Percentiles rank a stretch among this genome's conserved stretches.
Conservation (phyloP, 1,140 invertebrate genomes). For the Saccostrea cuccullata region DNA sequence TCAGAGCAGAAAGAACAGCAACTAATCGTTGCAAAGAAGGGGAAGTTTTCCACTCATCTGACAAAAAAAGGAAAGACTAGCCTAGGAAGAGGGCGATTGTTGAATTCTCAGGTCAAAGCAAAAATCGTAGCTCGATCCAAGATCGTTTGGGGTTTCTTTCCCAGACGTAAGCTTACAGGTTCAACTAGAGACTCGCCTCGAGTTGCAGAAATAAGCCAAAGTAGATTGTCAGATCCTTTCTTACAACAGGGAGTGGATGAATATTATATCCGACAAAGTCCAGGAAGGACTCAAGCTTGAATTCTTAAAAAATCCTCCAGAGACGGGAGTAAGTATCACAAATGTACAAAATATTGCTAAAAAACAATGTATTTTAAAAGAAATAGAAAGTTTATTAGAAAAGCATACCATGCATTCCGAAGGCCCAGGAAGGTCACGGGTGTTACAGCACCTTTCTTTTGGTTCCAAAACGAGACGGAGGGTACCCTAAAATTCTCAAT, state of each 20-base stretch:
- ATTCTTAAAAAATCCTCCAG: constrained; percentile 32
- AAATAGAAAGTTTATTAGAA: constrained; percentile 36
- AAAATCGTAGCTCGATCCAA: not conserved
- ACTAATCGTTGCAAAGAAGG: not conserved
- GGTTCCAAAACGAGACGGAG: constrained; percentile 46
- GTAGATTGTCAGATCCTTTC: constrained; percentile 39
- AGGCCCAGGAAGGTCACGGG: not conserved
- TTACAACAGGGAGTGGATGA: constrained; percentile 42
- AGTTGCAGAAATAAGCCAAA: constrained; percentile 9
- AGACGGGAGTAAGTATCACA: constrained; percentile 31
- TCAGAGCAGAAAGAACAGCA: too few species aligned
- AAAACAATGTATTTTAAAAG: constrained; percentile 32
- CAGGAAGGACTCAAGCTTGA: constrained; percentile 48
- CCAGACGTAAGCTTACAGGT: not conserved
- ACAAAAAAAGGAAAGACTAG: not conserved
- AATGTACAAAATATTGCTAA: constrained; percentile 7
- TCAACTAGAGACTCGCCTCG: not conserved
- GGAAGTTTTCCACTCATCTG: not conserved
- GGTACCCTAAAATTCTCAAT: constrained; percentile 49
- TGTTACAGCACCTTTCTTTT: constrained; percentile 47
- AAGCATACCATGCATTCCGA: constrained; percentile 14
- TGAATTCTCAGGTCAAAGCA: not conserved
- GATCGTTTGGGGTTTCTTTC: not conserved
- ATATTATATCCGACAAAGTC: constrained; percentile 48
- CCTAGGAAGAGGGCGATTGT: not conserved